Evolutionary conservation across 2,113 vertebrate species (phyloP).

Genomic region (Zosterops lateralis): DNA sequence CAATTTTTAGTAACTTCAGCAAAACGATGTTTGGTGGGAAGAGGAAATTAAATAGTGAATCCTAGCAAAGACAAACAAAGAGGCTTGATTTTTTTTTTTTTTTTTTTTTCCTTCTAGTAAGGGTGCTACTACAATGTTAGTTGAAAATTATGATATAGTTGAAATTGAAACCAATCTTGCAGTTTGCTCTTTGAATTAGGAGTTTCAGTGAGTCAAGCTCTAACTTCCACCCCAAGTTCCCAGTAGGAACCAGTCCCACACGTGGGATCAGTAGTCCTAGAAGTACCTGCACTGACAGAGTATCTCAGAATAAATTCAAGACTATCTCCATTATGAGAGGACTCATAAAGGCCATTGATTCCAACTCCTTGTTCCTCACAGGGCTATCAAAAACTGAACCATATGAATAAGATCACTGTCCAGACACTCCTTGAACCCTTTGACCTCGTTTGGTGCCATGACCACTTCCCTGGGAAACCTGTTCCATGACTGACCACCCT

Average conservation of each 20-base stretch:
- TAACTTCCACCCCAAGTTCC: background rate
- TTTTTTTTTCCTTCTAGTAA: background rate
- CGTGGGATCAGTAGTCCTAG: background rate
- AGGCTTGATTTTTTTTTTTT: background rate
- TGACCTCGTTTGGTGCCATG: background rate
- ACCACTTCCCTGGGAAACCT: background rate
- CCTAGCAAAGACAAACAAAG: background rate
- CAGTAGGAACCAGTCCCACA: background rate
- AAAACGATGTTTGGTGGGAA: background rate
- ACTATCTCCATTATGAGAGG: background rate
- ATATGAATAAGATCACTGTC: background rate
- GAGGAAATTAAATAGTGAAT: conserved; percentile 21
- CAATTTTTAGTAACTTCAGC: conserved; percentile 25
- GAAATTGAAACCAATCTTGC: background rate
- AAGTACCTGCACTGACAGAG: background rate
- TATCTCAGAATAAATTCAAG: background rate
- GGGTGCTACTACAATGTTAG: background rate
- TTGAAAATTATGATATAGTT: background rate
- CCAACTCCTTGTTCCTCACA: background rate
- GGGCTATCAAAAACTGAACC: background rate
- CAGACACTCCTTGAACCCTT: background rate
- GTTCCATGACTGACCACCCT: background rate
- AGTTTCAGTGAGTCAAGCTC: background rate
- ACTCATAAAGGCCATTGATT: background rate
- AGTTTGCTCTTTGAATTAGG: background rate